Evolutionary conservation across 2,888 invertebrate genomes (phyloP), one percentile per base, ranked within the genome.

Genomic region (Plebejus anna): DNA sequence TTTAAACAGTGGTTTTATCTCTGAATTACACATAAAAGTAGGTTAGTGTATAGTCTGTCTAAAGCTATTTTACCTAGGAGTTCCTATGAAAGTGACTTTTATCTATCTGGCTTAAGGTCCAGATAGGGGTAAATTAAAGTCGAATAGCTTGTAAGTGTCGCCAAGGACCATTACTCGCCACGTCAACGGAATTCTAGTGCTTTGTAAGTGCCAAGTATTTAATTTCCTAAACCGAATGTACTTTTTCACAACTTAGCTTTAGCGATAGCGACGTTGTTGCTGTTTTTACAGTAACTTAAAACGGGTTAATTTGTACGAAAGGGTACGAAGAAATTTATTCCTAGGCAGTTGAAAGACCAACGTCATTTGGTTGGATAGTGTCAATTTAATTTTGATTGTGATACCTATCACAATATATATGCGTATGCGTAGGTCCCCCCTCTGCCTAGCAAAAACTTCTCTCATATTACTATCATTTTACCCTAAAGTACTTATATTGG

Each of bases 191-290:
- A 55, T 51, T 73, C 73, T 73, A 73, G 73, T 55, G 73, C 73
- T 73, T 73, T 73, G 73, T 73, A 73, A 73, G 73, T 73, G 73
- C 73, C 73, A 73, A 73, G 73, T 73, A 32, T 55, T 73, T 73
- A 73, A 73, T 73, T 73, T 73, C 73, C 73, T 73, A 73, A 51
- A 73, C 73, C 73, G 51, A 55, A 38, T 71, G 73, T 55, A 55
- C 51, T 73, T 73, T 73, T 55, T 55, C 55, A 32, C 73, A 16
- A 13, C 22, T 51, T 32, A 32, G 22, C n/a, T 42, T 47, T 13
- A 72, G 72, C 28, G 1, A 28, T 72, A 72, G 72, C 28, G 1
- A 28, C 51, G 47, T 28, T 42, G 51, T 22, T 28, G 47, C 11
- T 22, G 32, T 66, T 66, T 66, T 66, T 32, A 32, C 3, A 13